phyloP scores from a whole-genome alignment of 2,888 invertebrate species.

The Lasioglossum villosulum region DNA sequence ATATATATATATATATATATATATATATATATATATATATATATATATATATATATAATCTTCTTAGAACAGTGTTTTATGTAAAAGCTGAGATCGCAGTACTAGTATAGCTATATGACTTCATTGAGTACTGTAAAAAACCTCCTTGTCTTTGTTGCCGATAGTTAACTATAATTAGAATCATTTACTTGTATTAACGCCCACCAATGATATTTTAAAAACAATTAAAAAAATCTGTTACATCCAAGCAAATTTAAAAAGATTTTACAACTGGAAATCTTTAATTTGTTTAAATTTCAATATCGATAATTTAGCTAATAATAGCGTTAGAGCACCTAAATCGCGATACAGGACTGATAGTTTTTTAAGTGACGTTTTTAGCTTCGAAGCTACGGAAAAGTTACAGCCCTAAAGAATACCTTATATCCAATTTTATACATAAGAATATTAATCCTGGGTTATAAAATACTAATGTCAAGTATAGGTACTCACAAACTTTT shows the following conservation, averaged over 20 bases:
- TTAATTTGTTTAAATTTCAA: not conserved
- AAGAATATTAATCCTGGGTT: too few species aligned
- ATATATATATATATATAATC: not conserved
- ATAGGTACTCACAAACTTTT: too few species aligned
- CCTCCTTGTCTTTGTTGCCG: not conserved
- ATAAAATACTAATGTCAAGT: too few species aligned
- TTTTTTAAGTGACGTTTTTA: too few species aligned
- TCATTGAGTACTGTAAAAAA: conserved; percentile 12
- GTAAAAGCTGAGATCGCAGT: conserved; percentile 20
- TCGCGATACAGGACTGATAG: not conserved
- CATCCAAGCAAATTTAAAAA: not conserved
- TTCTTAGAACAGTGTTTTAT: conserved; percentile 6
- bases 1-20: conserved; percentile 1
- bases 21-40: conserved; percentile 5
- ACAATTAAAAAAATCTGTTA: not conserved
- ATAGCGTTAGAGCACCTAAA: not conserved
- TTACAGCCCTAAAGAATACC: too few species aligned
- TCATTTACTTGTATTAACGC: not conserved
- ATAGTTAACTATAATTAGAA: not conserved
- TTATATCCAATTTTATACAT: too few species aligned
- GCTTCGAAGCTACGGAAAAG: too few species aligned
- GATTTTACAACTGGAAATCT: not conserved
- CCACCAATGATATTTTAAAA: not conserved
- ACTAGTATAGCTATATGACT: not conserved
- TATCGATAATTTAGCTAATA: not conserved